Conservation (phyloP, 2,888 invertebrate genomes). For the Xanthostigma xanthostigma region DNA sequence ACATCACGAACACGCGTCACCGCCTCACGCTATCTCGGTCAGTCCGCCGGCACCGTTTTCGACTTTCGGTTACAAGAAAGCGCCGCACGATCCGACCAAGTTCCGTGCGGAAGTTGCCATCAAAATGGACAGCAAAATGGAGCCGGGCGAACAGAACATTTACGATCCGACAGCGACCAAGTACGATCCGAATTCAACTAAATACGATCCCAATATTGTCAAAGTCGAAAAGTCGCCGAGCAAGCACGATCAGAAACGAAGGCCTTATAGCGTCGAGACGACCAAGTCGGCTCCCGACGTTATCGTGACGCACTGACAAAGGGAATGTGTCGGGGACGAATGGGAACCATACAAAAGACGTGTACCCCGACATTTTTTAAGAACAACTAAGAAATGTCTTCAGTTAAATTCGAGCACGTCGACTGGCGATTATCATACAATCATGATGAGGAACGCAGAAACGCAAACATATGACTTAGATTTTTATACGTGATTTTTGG, state of each 20-base stretch:
- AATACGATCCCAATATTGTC: too few relatives aligned
- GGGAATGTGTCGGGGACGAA: constrained; percentile 21
- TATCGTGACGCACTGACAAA: constrained; percentile 68
- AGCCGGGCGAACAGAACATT: constrained; percentile 8
- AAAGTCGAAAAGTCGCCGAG: background rate
- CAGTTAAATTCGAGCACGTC: constrained; percentile 28
- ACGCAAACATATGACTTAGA: background rate
- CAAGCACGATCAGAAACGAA: constrained; percentile 20
- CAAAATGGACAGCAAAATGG: constrained; percentile 30
- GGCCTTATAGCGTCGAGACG: constrained; percentile 68
- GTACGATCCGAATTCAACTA: too few relatives aligned
- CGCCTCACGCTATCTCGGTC: background rate
- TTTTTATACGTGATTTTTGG: too few relatives aligned
- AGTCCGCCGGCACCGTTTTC: constrained; percentile 32
- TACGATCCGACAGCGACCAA: constrained; percentile 8
- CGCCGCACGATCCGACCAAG: constrained; percentile 17
- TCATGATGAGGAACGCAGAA: constrained; percentile 1
- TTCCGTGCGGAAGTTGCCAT: constrained; percentile 46
- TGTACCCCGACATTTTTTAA: constrained; percentile 31
- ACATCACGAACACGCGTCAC: constrained; percentile 8
- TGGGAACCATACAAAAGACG: constrained; percentile 43
- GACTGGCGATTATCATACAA: constrained; percentile 26
- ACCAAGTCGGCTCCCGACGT: constrained; percentile 84
- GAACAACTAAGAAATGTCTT: constrained; percentile 24
- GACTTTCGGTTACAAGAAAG: constrained; percentile 36